phyloP scores from a whole-genome alignment of 2,797 vertebrate species.

The Sebastes goodei region DNA sequence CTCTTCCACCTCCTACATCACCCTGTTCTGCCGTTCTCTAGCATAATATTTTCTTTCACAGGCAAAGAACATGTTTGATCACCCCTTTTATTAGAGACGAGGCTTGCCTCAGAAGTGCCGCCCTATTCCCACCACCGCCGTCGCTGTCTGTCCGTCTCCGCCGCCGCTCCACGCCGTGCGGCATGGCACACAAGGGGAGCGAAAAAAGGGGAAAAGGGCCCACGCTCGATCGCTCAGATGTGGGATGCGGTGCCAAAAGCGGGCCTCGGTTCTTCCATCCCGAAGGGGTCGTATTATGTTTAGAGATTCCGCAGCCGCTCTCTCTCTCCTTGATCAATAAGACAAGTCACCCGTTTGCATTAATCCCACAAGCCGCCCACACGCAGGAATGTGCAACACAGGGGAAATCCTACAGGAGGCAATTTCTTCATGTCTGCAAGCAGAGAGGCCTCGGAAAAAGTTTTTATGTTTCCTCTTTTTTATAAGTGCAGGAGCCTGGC shows the following conservation, averaged over 20 bases:
- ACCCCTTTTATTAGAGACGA: slow-evolving; percentile 65
- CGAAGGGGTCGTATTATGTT: slow-evolving; percentile 66
- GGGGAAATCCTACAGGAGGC: slow-evolving; percentile 59
- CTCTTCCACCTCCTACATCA: slow-evolving; percentile 39
- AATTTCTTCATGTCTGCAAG: slow-evolving; percentile 49
- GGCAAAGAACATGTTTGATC: slow-evolving; percentile 75
- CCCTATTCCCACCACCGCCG: slow-evolving; percentile 43
- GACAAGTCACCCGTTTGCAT: slow-evolving; percentile 64
- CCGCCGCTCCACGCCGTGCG: slow-evolving; percentile 11
- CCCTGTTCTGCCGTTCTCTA: slow-evolving; percentile 32
- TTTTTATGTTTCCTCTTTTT: slow-evolving; percentile 51
- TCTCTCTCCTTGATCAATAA: slow-evolving; percentile 69
- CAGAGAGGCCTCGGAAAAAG: background rate
- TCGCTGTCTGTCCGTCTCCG: slow-evolving; percentile 39
- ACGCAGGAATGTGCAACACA: slow-evolving; percentile 66
- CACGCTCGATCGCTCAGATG: slow-evolving; percentile 43
- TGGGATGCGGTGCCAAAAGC: slow-evolving; percentile 51
- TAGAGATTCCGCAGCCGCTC: slow-evolving; percentile 35
- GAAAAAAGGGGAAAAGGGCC: background rate
- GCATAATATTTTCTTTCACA: slow-evolving; percentile 78
- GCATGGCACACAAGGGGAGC: background rate
- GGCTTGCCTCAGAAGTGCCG: slow-evolving; percentile 58
- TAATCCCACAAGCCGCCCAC: slow-evolving; percentile 62
- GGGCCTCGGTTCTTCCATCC: slow-evolving; percentile 48
- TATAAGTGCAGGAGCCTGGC: slow-evolving; percentile 16